Percentiles rank a stretch among this genome's conserved stretches.
Evolutionary conservation across 2,797 vertebrate genomes (phyloP).

Genomic region (Acipenser oxyrinchus): DNA sequence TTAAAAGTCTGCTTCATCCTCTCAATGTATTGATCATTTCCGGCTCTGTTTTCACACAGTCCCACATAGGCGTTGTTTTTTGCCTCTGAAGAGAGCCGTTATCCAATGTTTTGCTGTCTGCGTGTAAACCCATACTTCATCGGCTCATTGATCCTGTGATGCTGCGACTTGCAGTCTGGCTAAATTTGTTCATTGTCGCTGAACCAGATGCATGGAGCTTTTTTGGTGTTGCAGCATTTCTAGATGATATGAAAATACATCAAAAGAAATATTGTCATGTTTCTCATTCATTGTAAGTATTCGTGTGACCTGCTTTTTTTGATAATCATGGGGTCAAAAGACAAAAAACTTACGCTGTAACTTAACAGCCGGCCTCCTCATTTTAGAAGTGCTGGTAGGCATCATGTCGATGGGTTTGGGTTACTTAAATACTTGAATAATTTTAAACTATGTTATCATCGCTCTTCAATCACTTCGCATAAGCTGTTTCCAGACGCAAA

Average conservation of each 20-base stretch:
- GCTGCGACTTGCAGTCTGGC: constrained; percentile 25
- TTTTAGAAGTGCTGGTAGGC: constrained; percentile 27
- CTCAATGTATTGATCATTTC: constrained; percentile 64
- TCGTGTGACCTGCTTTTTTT: constrained; percentile 29
- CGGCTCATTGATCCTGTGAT: constrained; percentile 25
- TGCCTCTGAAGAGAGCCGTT: constrained; percentile 37
- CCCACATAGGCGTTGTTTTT: constrained; percentile 55
- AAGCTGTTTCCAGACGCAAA: background rate
- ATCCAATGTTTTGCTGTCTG: constrained; percentile 43
- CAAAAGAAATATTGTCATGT: no score
- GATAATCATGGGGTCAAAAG: no score
- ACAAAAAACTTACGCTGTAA: constrained; percentile 42
- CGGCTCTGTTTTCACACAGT: constrained; percentile 57
- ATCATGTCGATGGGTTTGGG: constrained; percentile 17
- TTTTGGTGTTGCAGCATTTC: constrained; percentile 14
- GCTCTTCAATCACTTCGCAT: constrained; percentile 11
- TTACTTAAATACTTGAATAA: no score
- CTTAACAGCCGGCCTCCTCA: constrained; percentile 29
- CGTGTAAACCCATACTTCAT: constrained; percentile 32
- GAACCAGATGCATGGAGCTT: constrained; percentile 23
- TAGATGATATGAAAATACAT: no score
- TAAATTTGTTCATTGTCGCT: constrained; percentile 23
- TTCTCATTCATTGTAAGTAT: no score
- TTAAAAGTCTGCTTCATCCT: constrained; percentile 72
- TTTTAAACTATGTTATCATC: constrained; percentile 5